phyloP scores from a whole-genome alignment of 30 jellyfish, hydroid and myxozoan species.

The Aurelia aurita complex sp. Pacific region DNA sequence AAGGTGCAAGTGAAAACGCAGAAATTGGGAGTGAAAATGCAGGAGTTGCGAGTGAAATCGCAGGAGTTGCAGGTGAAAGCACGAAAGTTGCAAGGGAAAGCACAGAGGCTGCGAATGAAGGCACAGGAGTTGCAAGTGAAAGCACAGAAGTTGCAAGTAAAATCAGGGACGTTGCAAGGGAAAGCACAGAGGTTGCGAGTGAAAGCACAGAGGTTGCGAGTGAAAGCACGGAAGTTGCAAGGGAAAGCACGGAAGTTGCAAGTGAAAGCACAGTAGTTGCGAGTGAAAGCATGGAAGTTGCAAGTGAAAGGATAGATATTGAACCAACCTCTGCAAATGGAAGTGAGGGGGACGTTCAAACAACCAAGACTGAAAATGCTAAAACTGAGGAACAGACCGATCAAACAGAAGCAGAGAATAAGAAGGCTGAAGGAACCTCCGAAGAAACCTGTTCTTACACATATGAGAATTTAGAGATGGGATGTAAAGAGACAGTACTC shows the following conservation, averaged over 20 bases:
- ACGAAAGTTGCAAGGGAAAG: background rate
- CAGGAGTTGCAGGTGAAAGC: conserved; percentile 2
- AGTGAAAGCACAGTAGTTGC: background rate
- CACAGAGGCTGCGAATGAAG: background rate
- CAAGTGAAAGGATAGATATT: background rate
- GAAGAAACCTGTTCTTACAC: background rate
- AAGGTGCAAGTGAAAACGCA: background rate
- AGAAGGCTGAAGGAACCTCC: background rate
- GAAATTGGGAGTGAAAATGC: background rate
- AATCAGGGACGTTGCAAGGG: background rate
- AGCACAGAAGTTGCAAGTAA: background rate
- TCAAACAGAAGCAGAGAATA: background rate
- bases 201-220: background rate
- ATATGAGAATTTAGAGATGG: conserved; percentile 4
- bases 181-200: background rate
- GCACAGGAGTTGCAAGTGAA: background rate
- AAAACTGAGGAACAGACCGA: background rate
- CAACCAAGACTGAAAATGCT: too few species aligned
- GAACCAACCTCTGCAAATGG: background rate
- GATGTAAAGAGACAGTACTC: conserved; percentile 7
- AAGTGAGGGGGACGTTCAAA: background rate
- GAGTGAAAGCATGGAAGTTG: background rate
- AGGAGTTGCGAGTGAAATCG: background rate
- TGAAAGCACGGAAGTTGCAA: background rate
- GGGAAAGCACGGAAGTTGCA: background rate